These are phyloP conservation scores for Anorthoa munda DNA, from an alignment of 2,888 invertebrate genomes.

Conservation along the genomic window DNA sequence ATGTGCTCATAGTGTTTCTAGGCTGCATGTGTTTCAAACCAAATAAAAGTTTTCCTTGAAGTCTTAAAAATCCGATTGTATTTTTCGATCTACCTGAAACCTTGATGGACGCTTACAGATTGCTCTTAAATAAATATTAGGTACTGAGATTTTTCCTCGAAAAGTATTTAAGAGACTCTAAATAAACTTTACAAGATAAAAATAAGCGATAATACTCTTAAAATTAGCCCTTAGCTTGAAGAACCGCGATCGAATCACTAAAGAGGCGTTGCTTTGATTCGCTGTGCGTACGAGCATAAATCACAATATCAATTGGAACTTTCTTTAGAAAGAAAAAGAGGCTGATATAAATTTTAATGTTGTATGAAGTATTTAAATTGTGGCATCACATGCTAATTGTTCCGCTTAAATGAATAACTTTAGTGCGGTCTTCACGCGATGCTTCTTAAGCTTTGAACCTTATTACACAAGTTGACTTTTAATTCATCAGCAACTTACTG, in stretches of 20 bases:
- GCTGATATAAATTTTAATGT: constrained; percentile 24
- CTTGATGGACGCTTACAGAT: background rate
- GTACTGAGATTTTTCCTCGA: constrained; percentile 21
- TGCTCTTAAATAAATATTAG: constrained; percentile 15
- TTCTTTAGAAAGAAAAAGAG: constrained; percentile 50
- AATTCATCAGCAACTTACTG: too few relatives aligned
- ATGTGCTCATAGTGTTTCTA: too few relatives aligned
- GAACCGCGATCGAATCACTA: constrained; percentile 62
- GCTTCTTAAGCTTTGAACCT: too few relatives aligned
- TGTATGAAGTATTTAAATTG: constrained; percentile 12
- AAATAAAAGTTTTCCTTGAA: too few relatives aligned
- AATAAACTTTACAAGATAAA: constrained; percentile 48
- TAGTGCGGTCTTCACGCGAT: background rate
- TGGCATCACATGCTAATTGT: constrained; percentile 5
- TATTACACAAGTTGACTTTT: too few relatives aligned
- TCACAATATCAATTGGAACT: constrained; percentile 69
- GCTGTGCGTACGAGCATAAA: constrained; percentile 61
- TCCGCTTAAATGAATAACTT: background rate
- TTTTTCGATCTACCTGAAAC: background rate
- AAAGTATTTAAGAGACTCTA: constrained; percentile 6
- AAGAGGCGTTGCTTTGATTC: constrained; percentile 66
- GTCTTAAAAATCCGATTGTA: too few relatives aligned
- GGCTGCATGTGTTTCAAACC: too few relatives aligned
- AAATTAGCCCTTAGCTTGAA: constrained; percentile 55
- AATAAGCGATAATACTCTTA: constrained; percentile 44